Evolutionary conservation across 1,140 invertebrate species (phyloP).

Genomic region (Elysia chlorotica): DNA sequence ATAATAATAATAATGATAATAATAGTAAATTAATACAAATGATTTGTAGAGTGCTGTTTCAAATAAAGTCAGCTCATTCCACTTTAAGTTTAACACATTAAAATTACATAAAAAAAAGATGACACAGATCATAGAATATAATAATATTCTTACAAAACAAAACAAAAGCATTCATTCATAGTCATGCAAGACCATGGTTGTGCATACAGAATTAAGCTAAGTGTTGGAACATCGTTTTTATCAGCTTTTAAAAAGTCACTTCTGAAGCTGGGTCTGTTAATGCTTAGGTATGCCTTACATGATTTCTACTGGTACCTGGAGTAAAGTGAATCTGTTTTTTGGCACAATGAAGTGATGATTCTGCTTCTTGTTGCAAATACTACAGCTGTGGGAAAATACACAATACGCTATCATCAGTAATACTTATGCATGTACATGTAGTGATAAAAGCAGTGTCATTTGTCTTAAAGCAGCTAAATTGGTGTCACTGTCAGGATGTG

Average conservation of each 20-base stretch:
- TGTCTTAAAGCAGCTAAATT: no score
- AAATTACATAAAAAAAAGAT: not conserved
- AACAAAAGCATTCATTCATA: not conserved
- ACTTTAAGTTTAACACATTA: not conserved
- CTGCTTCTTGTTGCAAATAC: constrained; percentile 66
- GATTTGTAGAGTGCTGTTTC: not conserved
- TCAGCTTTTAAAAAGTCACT: not conserved
- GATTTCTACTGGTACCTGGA: constrained; percentile 43
- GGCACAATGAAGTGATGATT: constrained; percentile 65
- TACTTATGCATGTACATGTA: no score
- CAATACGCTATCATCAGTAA: no score
- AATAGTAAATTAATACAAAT: not conserved
- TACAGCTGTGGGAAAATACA: constrained; percentile 62
- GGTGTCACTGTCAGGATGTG: no score
- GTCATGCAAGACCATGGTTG: not conserved
- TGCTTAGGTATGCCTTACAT: not conserved
- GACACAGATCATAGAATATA: no score
- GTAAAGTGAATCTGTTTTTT: constrained; percentile 60
- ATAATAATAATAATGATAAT: not conserved
- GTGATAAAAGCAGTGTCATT: no score
- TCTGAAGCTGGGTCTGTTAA: not conserved
- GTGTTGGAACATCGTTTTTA: not conserved
- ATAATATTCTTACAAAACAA: not conserved
- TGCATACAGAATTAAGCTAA: no score
- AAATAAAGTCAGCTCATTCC: not conserved